Conservation (phyloP, 1,140 invertebrate species). For the Zaprionus camerounensis region DNA sequence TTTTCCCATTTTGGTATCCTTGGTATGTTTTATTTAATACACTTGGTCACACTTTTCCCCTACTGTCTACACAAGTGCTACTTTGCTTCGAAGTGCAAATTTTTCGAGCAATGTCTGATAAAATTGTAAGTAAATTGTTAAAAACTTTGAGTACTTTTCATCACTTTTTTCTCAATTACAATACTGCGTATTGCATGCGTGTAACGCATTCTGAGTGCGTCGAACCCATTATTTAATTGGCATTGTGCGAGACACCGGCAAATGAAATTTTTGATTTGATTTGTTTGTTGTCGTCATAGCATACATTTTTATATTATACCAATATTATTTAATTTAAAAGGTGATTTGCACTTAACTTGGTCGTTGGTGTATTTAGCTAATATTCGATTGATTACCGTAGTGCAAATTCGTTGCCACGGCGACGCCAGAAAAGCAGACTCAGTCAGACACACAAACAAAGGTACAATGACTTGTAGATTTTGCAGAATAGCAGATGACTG, state of each 20-base stretch:
- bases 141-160: slow-evolving; percentile 13
- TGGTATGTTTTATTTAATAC: background rate
- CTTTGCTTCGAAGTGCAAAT: slow-evolving; percentile 46
- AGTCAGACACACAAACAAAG: slow-evolving; percentile 47
- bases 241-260: slow-evolving; percentile 30
- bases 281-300: slow-evolving; percentile 37
- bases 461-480: slow-evolving; percentile 80
- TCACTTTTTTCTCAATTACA: background rate
- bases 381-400: background rate
- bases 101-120: slow-evolving; percentile 63
- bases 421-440: slow-evolving; percentile 8
- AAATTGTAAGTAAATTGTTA: slow-evolving; percentile 73
- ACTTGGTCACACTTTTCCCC: slow-evolving; percentile 18
- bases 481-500: slow-evolving; percentile 41
- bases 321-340: background rate
- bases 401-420: slow-evolving; percentile 29
- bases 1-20: background rate
- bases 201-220: background rate
- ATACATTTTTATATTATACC: slow-evolving; percentile 9
- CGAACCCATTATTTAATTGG: background rate
- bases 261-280: slow-evolving; percentile 19
- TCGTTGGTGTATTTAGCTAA: background rate
- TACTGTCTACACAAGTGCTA: slow-evolving; percentile 36
- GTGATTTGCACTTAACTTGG: background rate
- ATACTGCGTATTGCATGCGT: background rate